phyloP scores from a whole-genome alignment of 2,797 vertebrate species.

The Argya squamiceps region DNA sequence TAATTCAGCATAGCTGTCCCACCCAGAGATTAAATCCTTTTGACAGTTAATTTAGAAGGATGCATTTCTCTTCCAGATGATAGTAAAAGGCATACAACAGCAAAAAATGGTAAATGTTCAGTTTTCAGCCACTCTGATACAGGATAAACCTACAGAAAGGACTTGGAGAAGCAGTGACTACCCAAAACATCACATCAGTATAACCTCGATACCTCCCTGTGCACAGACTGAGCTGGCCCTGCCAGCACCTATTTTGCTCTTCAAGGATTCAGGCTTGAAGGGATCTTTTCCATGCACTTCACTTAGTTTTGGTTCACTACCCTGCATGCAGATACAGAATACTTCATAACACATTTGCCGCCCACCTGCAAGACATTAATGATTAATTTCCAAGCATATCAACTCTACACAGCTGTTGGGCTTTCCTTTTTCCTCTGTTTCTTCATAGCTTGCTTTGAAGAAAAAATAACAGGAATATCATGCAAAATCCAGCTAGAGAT shows the following conservation, averaged over 20 bases:
- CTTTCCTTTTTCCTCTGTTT: background rate
- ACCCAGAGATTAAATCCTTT: background rate
- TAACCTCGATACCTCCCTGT: background rate
- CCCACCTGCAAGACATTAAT: slow-evolving; percentile 3
- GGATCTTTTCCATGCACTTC: background rate
- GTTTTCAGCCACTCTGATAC: background rate
- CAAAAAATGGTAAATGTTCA: background rate
- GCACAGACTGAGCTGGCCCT: background rate
- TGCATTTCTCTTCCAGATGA: background rate
- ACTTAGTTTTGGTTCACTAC: background rate
- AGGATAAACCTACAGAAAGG: background rate
- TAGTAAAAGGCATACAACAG: background rate
- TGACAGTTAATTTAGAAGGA: background rate
- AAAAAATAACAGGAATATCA: background rate
- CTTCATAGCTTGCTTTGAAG: background rate
- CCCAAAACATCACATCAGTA: background rate
- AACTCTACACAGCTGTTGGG: background rate
- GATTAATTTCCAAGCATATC: background rate
- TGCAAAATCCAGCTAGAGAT: background rate
- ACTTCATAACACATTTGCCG: background rate
- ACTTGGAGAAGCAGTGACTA: background rate
- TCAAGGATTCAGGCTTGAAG: background rate
- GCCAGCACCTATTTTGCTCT: background rate
- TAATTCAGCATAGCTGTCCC: background rate
- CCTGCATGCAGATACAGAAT: background rate